Evolutionary conservation across 2,888 invertebrate genomes (phyloP), one percentile per base, ranked within the genome.

Genomic region (Ptychoptera contaminata): DNA sequence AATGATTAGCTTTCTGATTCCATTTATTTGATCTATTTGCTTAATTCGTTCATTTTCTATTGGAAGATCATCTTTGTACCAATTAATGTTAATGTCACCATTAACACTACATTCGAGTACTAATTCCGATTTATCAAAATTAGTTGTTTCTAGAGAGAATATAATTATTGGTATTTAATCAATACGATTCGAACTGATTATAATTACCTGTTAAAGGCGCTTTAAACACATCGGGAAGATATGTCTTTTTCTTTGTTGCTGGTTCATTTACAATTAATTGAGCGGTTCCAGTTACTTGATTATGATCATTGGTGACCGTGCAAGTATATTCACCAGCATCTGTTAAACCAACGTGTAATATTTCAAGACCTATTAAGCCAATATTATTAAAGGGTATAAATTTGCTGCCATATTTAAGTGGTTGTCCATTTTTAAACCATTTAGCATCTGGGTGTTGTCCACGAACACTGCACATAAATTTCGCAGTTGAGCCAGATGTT

Each of bases 251-350:
- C 34, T 46, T 50, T 14, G 16, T 40, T 8, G 51, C 50, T 9
- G 49, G 46, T 2, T 45, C 36, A 8, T 16, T 37, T 12, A 87
- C 78, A 54, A 74, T 77, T 9, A 90, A 62, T 47, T 73, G 72
- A 8, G 83, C 81, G 6, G 74, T 72, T 11, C 79, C 77, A 36
- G 72, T 73, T 1, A 76, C 68, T 15, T 74, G 69, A 23, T 88
- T 87, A 52, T 79, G 74, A 47, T 73, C 71, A 59, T 88, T 88
- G 51, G 70, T 73, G 2, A 82, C 84, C 1, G 79, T 70, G 57
- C 90, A 90, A 11, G 75, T 76, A 55, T 87, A 90, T 55, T 81
- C 77, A 2, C 82, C 88, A 3, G 79, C 74, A 60, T 88, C 87
- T 43, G 70, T 72, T 0, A 74, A 67, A 1, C 70, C 67, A 0